Base-by-base conservation (phyloP, 2,797 vertebrate genomes). In the Acanthurus tractus region DNA sequence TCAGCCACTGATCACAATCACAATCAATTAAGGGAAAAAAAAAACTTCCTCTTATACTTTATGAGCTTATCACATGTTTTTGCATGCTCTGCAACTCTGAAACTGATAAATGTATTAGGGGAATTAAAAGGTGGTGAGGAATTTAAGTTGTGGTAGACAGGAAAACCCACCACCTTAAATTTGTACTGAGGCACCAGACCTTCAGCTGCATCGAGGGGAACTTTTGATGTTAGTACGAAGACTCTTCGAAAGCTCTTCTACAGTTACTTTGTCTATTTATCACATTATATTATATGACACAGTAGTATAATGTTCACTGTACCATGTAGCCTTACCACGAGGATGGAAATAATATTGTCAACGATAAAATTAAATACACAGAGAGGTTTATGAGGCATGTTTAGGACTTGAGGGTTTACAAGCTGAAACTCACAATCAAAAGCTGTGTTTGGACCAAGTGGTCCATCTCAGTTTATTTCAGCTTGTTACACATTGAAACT, bases 11-110 rank as follows among this genome's bases (percentile, higher is more conserved):
- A 85, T 91, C 76, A 63, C 82, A 80, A 85, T 86, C 75, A 0
- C 70, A 87, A 88, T 90, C 83, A 89, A 83, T 87, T 84, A 62
- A 49, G 25, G 25, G 67, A 64, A 65, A 58, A 49, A 58, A 71
- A 40, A 38, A 62, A 56, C 59, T 69, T 23, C 23, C 22, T 78
- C 59, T 55, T 67, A 55, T 34, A 34, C 48, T 44, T 44, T 58
- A 36, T 50, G 18, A 58, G 77, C 63, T 83, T 77, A 77, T 87
- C 74, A 29, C 15, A 7, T 13, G 17, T 3, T 76, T 79, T 11
- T 81, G 87, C 86, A 53, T 18, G 56, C 63, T 78, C 68, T 49
- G 89, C 85, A 89, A 87, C 52, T 91, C 76, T 82, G 25, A 77
- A 85, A 81, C 61, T 76, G 72, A 76, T 85, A 79, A 68, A 75